Conservation (phyloP, 1,140 invertebrate genomes). For the Bombus picipes region DNA sequence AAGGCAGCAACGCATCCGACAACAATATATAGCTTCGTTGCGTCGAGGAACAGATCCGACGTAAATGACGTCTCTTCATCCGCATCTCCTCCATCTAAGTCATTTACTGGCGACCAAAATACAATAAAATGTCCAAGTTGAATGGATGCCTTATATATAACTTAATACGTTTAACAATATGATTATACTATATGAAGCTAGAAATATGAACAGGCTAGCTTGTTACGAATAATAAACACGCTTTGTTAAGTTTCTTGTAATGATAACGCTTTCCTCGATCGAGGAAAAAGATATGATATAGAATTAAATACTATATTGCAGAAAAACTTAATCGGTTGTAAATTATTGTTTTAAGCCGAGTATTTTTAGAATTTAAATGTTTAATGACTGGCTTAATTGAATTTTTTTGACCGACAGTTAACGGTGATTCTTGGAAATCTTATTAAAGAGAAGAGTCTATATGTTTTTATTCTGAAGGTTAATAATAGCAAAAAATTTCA, state of each 20-base stretch:
- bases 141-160: conserved; percentile 39
- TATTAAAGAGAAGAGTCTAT: not conserved
- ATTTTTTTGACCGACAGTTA: not conserved
- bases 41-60: conserved; percentile 73
- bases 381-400: not conserved
- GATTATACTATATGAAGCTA: not conserved
- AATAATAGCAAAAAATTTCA: not conserved
- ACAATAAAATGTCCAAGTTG: conserved; percentile 25
- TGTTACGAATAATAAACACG: conserved; percentile 1
- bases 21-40: conserved; percentile 91
- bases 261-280: not conserved
- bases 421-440: not conserved
- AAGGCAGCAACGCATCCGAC: conserved; percentile 91
- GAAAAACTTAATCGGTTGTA: not conserved
- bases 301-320: conserved; percentile 32
- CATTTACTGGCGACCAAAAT: conserved; percentile 69
- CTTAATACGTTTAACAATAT: conserved; percentile 22
- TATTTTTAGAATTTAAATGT: not conserved
- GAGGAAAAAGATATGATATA: not conserved
- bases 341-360: not conserved
- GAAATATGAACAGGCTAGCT: conserved; percentile 4
- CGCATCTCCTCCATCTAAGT: conserved; percentile 71
- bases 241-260: conserved; percentile 36
- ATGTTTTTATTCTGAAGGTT: not conserved
- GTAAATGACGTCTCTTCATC: conserved; percentile 71